Conservation (phyloP, 2,888 invertebrate species). For the Protophormia terraenovae region DNA sequence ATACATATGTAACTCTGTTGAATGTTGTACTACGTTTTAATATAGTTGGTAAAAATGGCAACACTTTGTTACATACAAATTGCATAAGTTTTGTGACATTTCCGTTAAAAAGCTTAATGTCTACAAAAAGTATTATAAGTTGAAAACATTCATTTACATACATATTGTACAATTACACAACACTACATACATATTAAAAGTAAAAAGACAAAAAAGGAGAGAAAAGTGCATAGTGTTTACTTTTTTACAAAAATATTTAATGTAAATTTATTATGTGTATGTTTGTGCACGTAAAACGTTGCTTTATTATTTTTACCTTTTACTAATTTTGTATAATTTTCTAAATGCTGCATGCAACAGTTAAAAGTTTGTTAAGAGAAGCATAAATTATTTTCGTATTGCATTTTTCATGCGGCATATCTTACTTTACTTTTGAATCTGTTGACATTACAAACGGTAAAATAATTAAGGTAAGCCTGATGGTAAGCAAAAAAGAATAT, state of each 20-base stretch:
- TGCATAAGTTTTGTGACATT: conserved; percentile 68
- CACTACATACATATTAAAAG: no score
- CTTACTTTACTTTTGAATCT: neutral
- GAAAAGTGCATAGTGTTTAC: conserved; percentile 15
- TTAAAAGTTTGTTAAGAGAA: neutral
- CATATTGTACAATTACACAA: neutral
- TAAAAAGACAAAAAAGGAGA: neutral
- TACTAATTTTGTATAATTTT: conserved; percentile 4
- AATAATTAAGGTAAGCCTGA: conserved; percentile 14
- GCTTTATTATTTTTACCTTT: neutral
- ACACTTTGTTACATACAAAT: conserved; percentile 64
- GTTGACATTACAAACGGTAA: neutral
- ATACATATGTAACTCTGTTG: neutral
- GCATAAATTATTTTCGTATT: neutral
- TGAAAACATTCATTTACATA: conserved; percentile 1
- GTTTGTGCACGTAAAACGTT: neutral
- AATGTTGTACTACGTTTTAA: conserved; percentile 1
- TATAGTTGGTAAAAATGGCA: conserved; percentile 14
- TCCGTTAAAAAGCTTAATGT: conserved; percentile 66
- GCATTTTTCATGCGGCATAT: neutral
- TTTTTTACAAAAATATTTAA: conserved; percentile 12
- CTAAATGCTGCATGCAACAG: conserved; percentile 35
- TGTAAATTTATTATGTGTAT: conserved; percentile 35
- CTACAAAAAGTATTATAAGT: conserved; percentile 55
- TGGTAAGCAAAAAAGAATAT: neutral